phyloP scores from a whole-genome alignment of 2,888 invertebrate species.

The Hipparchia semele region DNA sequence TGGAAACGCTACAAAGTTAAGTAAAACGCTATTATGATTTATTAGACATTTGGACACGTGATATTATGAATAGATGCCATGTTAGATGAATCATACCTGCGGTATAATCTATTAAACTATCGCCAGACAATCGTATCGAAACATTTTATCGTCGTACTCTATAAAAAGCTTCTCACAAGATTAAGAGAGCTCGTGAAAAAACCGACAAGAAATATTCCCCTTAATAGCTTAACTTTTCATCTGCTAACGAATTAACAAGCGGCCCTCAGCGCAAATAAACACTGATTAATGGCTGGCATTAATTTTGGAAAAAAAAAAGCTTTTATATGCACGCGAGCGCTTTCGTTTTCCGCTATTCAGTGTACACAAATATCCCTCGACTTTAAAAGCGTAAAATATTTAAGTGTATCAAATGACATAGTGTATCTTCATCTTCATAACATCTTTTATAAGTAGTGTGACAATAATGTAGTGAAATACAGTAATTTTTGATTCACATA shows the following conservation, averaged over 20 bases:
- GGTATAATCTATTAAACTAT: background rate
- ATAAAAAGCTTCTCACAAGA: conserved; percentile 46
- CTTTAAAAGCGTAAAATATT: background rate
- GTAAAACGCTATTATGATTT: too few species aligned
- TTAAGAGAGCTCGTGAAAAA: conserved; percentile 62
- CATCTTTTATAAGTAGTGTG: too few species aligned
- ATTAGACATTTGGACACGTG: too few species aligned
- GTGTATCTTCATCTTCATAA: too few species aligned
- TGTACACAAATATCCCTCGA: background rate
- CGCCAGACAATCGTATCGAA: background rate
- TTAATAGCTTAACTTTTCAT: conserved; percentile 83
- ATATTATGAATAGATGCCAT: too few species aligned
- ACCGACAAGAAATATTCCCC: conserved; percentile 57
- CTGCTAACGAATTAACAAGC: conserved; percentile 76
- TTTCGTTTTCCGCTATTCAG: conserved; percentile 28
- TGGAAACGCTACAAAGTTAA: too few species aligned
- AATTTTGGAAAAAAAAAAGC: conserved; percentile 43
- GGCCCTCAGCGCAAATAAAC: conserved; percentile 68
- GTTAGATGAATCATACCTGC: too few species aligned
- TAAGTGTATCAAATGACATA: too few species aligned
- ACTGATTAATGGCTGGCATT: conserved; percentile 68
- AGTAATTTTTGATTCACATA: too few species aligned
- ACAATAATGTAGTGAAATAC: too few species aligned
- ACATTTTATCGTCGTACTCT: background rate
- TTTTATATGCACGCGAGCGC: conserved; percentile 38